Conservation (phyloP, 2,888 invertebrate species). For the Camponotus fellah region DNA sequence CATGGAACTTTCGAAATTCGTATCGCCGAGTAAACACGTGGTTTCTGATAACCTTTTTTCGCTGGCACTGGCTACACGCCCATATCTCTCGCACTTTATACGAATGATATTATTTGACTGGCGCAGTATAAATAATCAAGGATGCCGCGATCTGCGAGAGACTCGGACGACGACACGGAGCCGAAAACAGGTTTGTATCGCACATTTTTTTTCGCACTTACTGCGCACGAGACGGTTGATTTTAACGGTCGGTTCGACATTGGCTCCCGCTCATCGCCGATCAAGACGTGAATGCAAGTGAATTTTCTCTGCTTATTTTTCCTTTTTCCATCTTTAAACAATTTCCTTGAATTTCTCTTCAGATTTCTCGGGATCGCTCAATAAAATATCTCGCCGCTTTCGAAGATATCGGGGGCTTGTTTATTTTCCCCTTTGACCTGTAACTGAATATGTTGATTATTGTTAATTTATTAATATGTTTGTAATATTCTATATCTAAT, state of each 20-base stretch:
- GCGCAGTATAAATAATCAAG: conserved; percentile 30
- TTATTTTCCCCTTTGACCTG: neutral
- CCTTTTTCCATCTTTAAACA: neutral
- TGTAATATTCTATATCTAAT: neutral
- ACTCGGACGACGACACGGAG: conserved; percentile 75
- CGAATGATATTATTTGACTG: neutral
- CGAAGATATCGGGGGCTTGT: neutral
- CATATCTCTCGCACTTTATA: neutral
- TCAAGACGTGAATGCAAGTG: neutral
- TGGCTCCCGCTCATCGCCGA: neutral
- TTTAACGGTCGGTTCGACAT: conserved; percentile 46
- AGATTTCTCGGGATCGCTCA: neutral
- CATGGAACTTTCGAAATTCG: neutral
- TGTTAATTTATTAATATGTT: neutral
- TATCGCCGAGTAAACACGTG: conserved; percentile 5
- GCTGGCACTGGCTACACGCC: neutral
- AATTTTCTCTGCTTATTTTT: neutral
- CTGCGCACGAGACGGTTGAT: conserved; percentile 50
- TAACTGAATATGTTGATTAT: neutral
- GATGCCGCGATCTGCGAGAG: conserved; percentile 74
- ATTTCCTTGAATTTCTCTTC: neutral
- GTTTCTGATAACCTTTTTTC: conserved; percentile 21
- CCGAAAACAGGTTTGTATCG: conserved; percentile 70
- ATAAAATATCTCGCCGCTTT: neutral
- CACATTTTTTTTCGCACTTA: conserved; percentile 38